A percentile compares a stretch with the other conserved stretches of the same genome.
Conservation (phyloP, 2,888 invertebrate species). For the Dermolepida albohirtum region DNA sequence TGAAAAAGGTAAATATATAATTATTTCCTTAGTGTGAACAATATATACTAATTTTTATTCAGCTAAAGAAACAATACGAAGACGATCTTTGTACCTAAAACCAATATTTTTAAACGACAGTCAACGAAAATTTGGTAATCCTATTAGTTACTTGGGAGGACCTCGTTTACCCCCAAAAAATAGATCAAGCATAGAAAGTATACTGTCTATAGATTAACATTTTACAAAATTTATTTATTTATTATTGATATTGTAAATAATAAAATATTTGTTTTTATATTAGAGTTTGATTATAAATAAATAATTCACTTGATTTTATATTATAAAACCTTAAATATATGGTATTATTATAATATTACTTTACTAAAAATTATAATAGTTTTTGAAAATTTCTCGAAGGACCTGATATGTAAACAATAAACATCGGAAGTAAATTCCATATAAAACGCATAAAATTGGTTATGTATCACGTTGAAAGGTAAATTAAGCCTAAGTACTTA, state of each 20-base stretch:
- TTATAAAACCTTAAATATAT: too few relatives aligned
- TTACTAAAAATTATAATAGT: too few relatives aligned
- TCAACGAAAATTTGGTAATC: conserved; percentile 72
- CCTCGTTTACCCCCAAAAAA: conserved; percentile 65
- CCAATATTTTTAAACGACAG: conserved; percentile 70
- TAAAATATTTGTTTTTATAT: neutral
- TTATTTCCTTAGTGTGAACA: neutral
- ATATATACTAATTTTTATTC: conserved; percentile 16
- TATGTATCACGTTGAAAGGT: too few relatives aligned
- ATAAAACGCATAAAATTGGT: too few relatives aligned
- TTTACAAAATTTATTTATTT: too few relatives aligned
- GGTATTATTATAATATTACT: too few relatives aligned
- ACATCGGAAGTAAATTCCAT: too few relatives aligned
- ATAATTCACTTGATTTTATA: too few relatives aligned
- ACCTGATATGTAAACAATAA: too few relatives aligned
- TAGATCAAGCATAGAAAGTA: conserved; percentile 74
- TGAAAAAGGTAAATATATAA: conserved; percentile 30
- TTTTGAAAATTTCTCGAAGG: too few relatives aligned
- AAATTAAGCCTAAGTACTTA: too few relatives aligned
- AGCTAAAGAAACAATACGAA: conserved; percentile 35
- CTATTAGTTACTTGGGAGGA: conserved; percentile 78
- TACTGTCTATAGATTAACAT: conserved; percentile 73
- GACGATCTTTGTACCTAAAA: conserved; percentile 23
- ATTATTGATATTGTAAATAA: too few relatives aligned
- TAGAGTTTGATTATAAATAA: conserved; percentile 5